Conservation (phyloP, 2,888 invertebrate species). For the Cordilura impudica region DNA sequence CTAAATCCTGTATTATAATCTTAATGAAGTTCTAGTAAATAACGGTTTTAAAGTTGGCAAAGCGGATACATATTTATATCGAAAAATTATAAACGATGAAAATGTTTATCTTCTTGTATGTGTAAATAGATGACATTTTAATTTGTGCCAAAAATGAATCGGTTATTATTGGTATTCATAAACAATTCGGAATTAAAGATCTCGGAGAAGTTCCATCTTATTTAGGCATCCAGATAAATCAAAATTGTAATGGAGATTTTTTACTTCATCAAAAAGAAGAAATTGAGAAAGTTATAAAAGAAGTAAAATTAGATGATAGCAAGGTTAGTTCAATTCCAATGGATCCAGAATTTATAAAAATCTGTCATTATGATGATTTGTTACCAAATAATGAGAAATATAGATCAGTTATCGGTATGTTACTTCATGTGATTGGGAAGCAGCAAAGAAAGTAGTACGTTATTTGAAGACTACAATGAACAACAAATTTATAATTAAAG, state of each 20-base stretch:
- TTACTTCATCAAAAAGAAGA: no score
- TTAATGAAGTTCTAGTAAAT: no score
- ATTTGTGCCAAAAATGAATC: neutral
- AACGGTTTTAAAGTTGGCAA: no score
- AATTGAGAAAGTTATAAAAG: neutral
- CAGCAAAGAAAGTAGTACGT: neutral
- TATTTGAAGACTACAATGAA: neutral
- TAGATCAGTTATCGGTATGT: slow-evolving; percentile 1
- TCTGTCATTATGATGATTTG: neutral
- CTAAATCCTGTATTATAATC: no score
- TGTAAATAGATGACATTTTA: neutral
- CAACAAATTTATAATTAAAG: neutral
- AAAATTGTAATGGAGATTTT: neutral
- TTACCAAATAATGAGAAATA: no score
- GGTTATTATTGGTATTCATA: no score
- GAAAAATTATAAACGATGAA: no score
- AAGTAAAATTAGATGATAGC: neutral
- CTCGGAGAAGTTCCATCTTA: neutral
- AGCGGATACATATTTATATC: no score
- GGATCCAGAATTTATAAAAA: neutral
- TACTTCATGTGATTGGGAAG: neutral
- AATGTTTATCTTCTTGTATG: no score
- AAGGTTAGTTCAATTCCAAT: neutral
- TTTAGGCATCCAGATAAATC: neutral
- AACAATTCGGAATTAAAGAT: no score